Evolutionary conservation across 1,140 invertebrate species (phyloP).

Genomic region (Drosophila albomicans): DNA sequence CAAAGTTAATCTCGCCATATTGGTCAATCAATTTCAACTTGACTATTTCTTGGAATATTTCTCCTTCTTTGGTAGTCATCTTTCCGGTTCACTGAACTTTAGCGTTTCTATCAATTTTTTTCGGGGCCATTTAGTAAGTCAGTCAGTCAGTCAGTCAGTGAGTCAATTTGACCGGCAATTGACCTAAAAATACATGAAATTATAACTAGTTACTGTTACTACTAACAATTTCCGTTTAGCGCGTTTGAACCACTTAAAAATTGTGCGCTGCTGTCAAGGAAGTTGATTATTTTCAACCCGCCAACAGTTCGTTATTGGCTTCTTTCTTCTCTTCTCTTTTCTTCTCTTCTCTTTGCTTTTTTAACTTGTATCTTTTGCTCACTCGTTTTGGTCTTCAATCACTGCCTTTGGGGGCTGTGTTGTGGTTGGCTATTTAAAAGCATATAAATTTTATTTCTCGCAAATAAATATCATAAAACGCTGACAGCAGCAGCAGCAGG

Average conservation of each 20-base stretch:
- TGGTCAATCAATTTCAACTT: not conserved
- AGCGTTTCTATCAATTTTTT: slow-evolving; percentile 1
- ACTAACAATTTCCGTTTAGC: slow-evolving; percentile 46
- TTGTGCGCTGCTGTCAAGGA: slow-evolving; percentile 37
- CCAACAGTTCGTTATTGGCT: slow-evolving; percentile 33
- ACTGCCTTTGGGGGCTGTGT: slow-evolving; percentile 25
- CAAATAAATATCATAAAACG: slow-evolving; percentile 70
- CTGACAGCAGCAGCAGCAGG: slow-evolving; percentile 25
- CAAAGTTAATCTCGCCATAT: not conserved
- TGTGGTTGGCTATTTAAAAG: slow-evolving; percentile 33
- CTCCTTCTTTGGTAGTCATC: not conserved
- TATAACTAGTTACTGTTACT: slow-evolving; percentile 28
- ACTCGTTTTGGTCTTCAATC: slow-evolving; percentile 40
- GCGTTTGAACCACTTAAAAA: slow-evolving; percentile 35
- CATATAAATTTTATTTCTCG: slow-evolving; percentile 62
- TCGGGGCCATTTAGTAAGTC: not conserved
- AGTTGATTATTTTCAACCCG: slow-evolving; percentile 40
- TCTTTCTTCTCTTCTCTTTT: no score
- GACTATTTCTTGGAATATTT: slow-evolving; percentile 1
- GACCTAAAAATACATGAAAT: slow-evolving; percentile 13
- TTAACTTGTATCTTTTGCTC: not conserved
- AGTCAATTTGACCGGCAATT: slow-evolving; percentile 9
- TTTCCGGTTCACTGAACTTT: slow-evolving; percentile 26
- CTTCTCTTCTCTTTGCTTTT: slow-evolving; percentile 11
- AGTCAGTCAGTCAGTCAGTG: not conserved